A percentile compares a stretch with the other conserved stretches of the same genome.
phyloP scores from a whole-genome alignment of 2,797 vertebrate genomes.

The Crenuchus spilurus region DNA sequence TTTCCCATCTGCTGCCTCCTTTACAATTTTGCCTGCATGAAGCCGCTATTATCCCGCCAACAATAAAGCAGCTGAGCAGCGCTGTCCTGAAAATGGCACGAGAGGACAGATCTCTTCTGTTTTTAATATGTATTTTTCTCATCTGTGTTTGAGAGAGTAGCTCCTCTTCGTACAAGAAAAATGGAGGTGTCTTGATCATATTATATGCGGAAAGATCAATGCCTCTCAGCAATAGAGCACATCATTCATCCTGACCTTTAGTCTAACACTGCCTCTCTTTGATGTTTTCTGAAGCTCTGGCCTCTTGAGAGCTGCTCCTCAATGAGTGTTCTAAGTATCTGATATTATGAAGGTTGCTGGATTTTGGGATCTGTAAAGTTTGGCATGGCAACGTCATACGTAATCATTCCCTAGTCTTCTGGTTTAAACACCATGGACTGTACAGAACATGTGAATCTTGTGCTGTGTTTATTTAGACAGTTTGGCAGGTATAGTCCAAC shows the following conservation, averaged over 20 bases:
- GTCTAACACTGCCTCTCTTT: conserved; percentile 4
- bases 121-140: neutral
- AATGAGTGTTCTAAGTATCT: conserved; percentile 3
- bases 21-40: neutral
- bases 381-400: too few species aligned
- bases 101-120: neutral
- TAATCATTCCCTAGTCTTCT: too few species aligned
- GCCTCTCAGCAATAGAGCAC: conserved; percentile 9
- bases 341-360: conserved; percentile 29
- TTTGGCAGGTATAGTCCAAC: too few species aligned
- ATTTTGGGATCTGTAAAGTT: conserved; percentile 8
- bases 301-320: neutral
- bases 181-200: conserved; percentile 26
- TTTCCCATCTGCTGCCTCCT: neutral
- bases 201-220: conserved; percentile 30
- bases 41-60: conserved; percentile 4
- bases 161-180: conserved; percentile 2
- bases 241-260: conserved; percentile 45
- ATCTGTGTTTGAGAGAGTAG: neutral
- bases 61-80: neutral
- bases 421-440: too few species aligned
- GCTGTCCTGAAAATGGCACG: neutral
- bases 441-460: too few species aligned
- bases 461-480: too few species aligned
- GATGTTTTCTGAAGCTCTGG: conserved; percentile 23